phyloP scores from a whole-genome alignment of 2,113 vertebrate species.

The Pteropus alecto region DNA sequence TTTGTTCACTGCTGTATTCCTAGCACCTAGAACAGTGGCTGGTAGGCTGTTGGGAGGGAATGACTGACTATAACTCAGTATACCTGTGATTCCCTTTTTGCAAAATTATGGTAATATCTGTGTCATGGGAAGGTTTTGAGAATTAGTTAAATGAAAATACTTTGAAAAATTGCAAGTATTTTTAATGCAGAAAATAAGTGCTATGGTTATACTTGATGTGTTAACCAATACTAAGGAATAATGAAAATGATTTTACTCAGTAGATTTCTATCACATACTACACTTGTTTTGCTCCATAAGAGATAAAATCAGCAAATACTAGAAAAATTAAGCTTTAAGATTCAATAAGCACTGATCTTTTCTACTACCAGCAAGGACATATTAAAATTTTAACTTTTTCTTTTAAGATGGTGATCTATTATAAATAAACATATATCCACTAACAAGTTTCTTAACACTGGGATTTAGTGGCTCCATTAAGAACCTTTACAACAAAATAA shows the following conservation, averaged over 20 bases:
- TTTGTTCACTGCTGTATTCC: background rate
- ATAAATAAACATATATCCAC: background rate
- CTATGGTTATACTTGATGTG: background rate
- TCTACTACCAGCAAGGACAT: background rate
- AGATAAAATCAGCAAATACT: background rate
- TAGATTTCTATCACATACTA: background rate
- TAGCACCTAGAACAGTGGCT: background rate
- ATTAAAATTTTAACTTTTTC: background rate
- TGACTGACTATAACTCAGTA: background rate
- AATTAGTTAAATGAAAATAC: conserved; percentile 13
- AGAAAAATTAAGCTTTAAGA: background rate
- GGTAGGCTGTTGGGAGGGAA: background rate
- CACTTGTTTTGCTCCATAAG: background rate
- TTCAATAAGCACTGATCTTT: background rate
- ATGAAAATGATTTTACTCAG: background rate
- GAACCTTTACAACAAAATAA: background rate
- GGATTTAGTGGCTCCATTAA: background rate
- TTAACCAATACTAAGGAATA: background rate
- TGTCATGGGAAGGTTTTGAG: background rate
- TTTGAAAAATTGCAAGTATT: conserved; percentile 3
- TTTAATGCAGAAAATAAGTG: background rate
- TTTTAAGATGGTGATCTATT: background rate
- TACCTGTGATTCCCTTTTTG: background rate
- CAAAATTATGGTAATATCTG: background rate
- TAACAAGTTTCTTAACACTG: background rate